Evolutionary conservation across 2,113 vertebrate genomes (phyloP), one percentile per base, ranked within the genome.

Genomic region (Cyprinus carpio): DNA sequence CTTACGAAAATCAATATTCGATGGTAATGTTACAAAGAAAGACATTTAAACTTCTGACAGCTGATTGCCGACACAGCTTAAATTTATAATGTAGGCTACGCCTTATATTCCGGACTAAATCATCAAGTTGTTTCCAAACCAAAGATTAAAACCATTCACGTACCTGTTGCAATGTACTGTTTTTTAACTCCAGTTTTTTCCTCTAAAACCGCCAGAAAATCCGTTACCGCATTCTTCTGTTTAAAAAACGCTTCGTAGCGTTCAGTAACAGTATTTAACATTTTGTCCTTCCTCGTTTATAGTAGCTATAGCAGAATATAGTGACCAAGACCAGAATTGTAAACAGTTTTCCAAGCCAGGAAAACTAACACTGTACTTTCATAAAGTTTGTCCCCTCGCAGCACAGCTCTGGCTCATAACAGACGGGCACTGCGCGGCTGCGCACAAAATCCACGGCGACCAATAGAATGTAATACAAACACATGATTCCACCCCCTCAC

Each of bases 151-250:
- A 58, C 29, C 8, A 23, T 3, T 13, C 37, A 67, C 95, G 76
- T 91, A 98, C 97, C 97, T 88, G 93, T 56, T 6, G 93, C 92
- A 89, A 97, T 89, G 71, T 95, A 96, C 54, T 95, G 91, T 88
- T 95, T 95, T 87, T 91, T 92, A 49, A 97, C 74, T 20, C 97
- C 97, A 15, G 94, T 96, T 85, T 90, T 95, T 49, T 92, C 81
- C 75, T 98, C 97, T 88, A 97, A 82, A 1, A 82, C 91, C 0
- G 87, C 91, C 90, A 99, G 84, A 82, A 93, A 90, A 5, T 96
- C 94, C 0, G 95, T 95, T 83, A 94, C 77, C 1, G 94, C 85
- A 83, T 97, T 97, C 84, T 94, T 96, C 58, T 95, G 93, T 1
- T 95, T 89, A 83, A 98, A 93, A 89, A 96, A 83, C 7, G 90